These are phyloP conservation scores for Tetheella fluctuosa DNA, from an alignment of 2,888 invertebrate species.

Conservation along the genomic window DNA sequence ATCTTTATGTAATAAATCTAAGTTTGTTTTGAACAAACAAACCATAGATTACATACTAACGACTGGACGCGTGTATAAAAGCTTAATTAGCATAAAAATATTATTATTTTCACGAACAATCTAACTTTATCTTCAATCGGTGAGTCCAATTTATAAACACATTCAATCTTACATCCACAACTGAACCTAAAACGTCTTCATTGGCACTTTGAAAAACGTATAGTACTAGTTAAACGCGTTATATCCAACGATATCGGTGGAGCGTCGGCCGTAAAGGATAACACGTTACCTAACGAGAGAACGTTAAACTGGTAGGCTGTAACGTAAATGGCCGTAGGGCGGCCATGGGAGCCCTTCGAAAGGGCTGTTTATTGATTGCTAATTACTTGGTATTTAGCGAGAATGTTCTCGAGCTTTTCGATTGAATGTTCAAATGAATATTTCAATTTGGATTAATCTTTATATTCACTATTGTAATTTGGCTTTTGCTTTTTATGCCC, in stretches of 20 bases:
- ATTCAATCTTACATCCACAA: background rate
- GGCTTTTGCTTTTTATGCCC: too few species aligned
- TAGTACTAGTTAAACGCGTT: background rate
- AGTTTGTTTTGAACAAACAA: too few species aligned
- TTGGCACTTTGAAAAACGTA: background rate
- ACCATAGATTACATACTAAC: too few species aligned
- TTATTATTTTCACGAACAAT: too few species aligned
- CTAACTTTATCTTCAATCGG: too few species aligned
- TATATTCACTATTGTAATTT: too few species aligned
- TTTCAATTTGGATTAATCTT: background rate
- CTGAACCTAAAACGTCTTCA: background rate
- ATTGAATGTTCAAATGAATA: background rate
- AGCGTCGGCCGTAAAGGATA: constrained; percentile 1
- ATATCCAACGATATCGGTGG: background rate
- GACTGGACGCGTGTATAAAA: too few species aligned
- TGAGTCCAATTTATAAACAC: too few species aligned
- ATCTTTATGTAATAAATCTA: too few species aligned
- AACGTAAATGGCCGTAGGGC: background rate
- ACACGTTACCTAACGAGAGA: background rate
- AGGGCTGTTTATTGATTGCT: constrained; percentile 5
- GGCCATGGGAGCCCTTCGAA: background rate
- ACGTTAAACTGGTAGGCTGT: background rate
- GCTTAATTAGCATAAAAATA: too few species aligned
- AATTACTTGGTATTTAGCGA: background rate
- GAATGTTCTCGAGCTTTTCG: background rate